These are phyloP conservation scores for Drosophila simulans DNA, from an alignment of 1,140 invertebrate genomes.

Conservation along the genomic window DNA sequence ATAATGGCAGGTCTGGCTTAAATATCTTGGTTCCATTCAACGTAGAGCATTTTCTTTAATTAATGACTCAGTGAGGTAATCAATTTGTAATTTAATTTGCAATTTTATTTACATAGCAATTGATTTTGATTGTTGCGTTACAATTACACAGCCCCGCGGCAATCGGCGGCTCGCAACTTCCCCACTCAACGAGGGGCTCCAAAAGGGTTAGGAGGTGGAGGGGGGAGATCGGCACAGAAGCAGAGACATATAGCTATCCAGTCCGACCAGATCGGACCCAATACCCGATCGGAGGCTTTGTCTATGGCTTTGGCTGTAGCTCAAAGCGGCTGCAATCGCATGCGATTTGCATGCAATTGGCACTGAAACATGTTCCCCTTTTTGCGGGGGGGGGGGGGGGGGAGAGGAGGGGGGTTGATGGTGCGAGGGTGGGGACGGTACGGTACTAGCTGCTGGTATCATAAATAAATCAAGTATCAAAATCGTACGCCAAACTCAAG, in stretches of 20 bases:
- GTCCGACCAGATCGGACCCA: slow-evolving; percentile 30
- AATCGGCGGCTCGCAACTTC: slow-evolving; percentile 5
- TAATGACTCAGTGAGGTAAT: slow-evolving; percentile 82
- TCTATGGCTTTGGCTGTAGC: slow-evolving; percentile 16
- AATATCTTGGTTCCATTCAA: slow-evolving; percentile 17
- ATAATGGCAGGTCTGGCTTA: not conserved
- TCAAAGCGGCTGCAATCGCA: slow-evolving; percentile 54
- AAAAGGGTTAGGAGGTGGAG: not conserved
- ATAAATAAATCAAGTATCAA: slow-evolving; percentile 65
- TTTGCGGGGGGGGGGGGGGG: not conserved
- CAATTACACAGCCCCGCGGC: slow-evolving; percentile 70
- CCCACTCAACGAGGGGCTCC: too few relatives aligned
- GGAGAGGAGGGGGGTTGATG: too few relatives aligned
- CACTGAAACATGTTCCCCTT: slow-evolving; percentile 53
- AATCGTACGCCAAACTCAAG: not conserved
- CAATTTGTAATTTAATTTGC: slow-evolving; percentile 83
- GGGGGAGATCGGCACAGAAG: slow-evolving; percentile 1
- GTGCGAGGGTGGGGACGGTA: not conserved
- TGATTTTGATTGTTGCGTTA: slow-evolving; percentile 82
- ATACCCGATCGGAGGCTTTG: slow-evolving; percentile 22
- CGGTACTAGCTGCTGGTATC: slow-evolving; percentile 41
- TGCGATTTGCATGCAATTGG: slow-evolving; percentile 76
- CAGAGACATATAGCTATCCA: slow-evolving; percentile 37
- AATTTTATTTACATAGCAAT: slow-evolving; percentile 81
- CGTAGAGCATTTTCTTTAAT: slow-evolving; percentile 53